Base-by-base conservation (phyloP, 2,797 vertebrate species). In the Nannoperca australis region DNA sequence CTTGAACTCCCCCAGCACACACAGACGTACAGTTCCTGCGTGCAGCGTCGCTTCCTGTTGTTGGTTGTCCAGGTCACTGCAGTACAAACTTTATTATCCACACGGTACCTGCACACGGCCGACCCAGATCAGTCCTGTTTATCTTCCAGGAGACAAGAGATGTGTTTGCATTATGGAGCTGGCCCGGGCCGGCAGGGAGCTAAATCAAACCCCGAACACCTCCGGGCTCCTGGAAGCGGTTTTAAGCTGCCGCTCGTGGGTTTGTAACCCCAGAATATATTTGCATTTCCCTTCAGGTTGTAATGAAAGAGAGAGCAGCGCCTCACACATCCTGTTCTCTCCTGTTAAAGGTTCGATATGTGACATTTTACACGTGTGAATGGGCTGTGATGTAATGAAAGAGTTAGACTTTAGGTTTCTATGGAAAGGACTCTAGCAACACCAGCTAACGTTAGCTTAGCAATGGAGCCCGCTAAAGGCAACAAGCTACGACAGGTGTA, bases 21-120 rank as follows among this genome's bases (percentile, higher is more conserved):
- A 12, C 34, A 24, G 2, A 12, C 18, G 2, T 12, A 4, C 49
- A 45, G 8, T 4, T 22, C 36, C 17, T 17, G 22, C 40, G 2
- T 11, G 51, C 4, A 0, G 3, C 2, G 0, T 2, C 24, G 30
- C 27, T 53, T 1, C 7, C 15, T 30, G 4, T n/a, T 56, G 66
- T 9, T 54, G 72, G 62, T 68, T 60, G 78, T 87, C 63, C 79
- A 80, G 88, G 90, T 84, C 84, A 79, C 56, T 82, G 82, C 83
- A n/a, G 83, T 2, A 15, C 9, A 77, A 50, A 42, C 45, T 56
- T 2, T 36, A 34, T 49, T 12, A 63, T 61, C 72, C n/a, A 47
- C 20, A 7, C 7, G 2, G 65, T 62, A 79, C 70, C 82, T 82
- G 83, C 76, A 82, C 76, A 51, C 5, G 4, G 61, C 59, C 60